phyloP scores from a whole-genome alignment of 30 jellyfish, hydroid and myxozoan genomes.

The Pseudorhiza aurosa region DNA sequence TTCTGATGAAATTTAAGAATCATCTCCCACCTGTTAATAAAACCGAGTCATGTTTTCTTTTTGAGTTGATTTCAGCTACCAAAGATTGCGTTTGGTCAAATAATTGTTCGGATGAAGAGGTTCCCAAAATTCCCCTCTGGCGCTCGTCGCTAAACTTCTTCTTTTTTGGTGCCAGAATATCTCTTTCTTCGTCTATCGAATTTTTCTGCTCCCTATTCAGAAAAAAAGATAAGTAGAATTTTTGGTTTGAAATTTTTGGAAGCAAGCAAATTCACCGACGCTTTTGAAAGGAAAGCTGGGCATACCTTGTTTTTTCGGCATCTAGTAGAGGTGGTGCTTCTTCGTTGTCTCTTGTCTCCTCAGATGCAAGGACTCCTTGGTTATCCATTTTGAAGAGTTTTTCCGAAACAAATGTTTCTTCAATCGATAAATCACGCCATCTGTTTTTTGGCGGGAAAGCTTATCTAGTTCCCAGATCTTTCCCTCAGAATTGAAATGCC shows the following conservation, averaged over 20 bases:
- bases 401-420: neutral
- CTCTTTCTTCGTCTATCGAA: neutral
- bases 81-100: constrained; percentile 64
- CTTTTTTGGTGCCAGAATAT: neutral
- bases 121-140: neutral
- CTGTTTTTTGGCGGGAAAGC: constrained; percentile 15
- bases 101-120: constrained; percentile 53
- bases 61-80: constrained; percentile 61
- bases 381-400: neutral
- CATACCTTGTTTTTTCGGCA: constrained; percentile 6
- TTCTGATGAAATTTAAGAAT: too few species aligned
- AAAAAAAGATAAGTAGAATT: neutral
- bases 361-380: neutral
- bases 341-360: neutral
- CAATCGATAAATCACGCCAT: neutral
- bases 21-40: constrained; percentile 47
- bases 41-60: constrained; percentile 55
- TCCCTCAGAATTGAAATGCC: neutral
- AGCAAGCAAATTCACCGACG: too few species aligned
- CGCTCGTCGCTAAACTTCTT: constrained; percentile 12
- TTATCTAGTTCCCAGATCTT: neutral
- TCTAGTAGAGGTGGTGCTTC: constrained; percentile 12
- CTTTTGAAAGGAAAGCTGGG: too few species aligned
- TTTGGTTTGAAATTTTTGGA: neutral
- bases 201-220: constrained; percentile 22